A percentile compares a stretch with the other conserved stretches of the same genome.
phyloP scores from a whole-genome alignment of 2,797 vertebrate species.

The Tragopan temminckii region DNA sequence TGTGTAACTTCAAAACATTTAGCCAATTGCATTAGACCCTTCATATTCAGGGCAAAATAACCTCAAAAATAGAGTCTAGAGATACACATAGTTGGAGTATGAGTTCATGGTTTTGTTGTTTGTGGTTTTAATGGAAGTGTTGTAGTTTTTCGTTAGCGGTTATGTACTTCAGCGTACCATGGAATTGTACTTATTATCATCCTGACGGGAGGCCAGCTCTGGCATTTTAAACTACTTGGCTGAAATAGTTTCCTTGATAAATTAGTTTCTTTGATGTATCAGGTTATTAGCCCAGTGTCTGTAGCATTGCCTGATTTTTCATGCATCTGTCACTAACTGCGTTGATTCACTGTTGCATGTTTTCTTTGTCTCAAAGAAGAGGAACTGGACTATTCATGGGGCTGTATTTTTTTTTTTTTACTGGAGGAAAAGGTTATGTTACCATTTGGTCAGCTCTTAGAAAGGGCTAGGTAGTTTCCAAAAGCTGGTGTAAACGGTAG shows the following conservation, averaged over 20 bases:
- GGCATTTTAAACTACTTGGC: neutral
- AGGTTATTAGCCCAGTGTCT: neutral
- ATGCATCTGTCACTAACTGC: neutral
- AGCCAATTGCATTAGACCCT: neutral
- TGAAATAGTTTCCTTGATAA: neutral
- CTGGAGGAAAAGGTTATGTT: neutral
- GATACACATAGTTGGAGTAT: neutral
- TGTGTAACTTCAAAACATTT: conserved; percentile 10
- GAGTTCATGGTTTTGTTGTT: neutral
- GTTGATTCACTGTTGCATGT: neutral
- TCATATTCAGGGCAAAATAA: neutral
- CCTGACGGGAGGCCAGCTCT: rapidly evolving
- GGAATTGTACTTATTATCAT: neutral
- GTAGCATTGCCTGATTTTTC: neutral
- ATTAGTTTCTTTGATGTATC: neutral
- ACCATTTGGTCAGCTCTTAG: neutral
- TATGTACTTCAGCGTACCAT: neutral
- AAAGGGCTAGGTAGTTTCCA: conserved; percentile 30
- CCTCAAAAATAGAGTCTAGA: conserved; percentile 25
- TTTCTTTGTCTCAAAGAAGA: neutral
- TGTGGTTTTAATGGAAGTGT: neutral
- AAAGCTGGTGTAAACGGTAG: neutral
- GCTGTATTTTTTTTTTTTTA: neutral
- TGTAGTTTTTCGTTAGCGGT: conserved; percentile 6
- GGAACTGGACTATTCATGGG: neutral